Evolutionary conservation across 2,113 vertebrate species (phyloP), one percentile per base, ranked within the genome.

Genomic region (Phrynocephalus versicolor): DNA sequence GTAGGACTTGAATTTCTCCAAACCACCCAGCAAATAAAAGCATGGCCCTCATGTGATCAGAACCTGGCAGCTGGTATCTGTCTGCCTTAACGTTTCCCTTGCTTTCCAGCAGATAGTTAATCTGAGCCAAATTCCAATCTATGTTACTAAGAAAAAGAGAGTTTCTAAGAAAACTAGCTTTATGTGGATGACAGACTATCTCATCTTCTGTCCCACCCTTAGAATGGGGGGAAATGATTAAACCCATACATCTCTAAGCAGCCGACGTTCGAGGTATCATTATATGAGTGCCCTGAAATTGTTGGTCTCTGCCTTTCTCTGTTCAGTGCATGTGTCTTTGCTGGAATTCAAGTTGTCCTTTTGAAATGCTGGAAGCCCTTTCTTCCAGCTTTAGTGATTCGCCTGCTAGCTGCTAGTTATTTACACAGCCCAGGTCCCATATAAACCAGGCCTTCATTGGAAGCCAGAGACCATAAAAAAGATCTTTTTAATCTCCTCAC

Each of bases 401-500:
- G 2, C 6, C 39, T 73, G n/a, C 74, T 64, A 35, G 27, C 2
- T 35, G 6, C 57, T 35, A 55, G 45, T 33, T 6, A 64, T 79
- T 67, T 45, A 65, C 16, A 33, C 41, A 13, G 74, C 57, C n/a
- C 67, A 1, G 72, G 39, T 13, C 64, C 25, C 30, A 58, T 37
- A 58, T 41, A 9, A 35, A 60, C 23, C 30, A 76, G 2, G 67
- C 1, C 9, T 51, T 60, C 79, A 60, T 89, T 79, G 2, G 41
- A 77, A 72, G 62, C 84, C 79, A 51, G 85, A 30, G 7, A 2
- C 35, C 37, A 45, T 85, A 3, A 19, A 3, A 75, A 87, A 23
- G 1, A 3, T 57, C 51, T 55, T 84, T 60, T 77, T 81, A 57
- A 83, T 84, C 77, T 71, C 58, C 82, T 69, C 73, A 30, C 87